phyloP scores from a whole-genome alignment of 1,140 invertebrate species.

The Acromyrmex charruanus region DNA sequence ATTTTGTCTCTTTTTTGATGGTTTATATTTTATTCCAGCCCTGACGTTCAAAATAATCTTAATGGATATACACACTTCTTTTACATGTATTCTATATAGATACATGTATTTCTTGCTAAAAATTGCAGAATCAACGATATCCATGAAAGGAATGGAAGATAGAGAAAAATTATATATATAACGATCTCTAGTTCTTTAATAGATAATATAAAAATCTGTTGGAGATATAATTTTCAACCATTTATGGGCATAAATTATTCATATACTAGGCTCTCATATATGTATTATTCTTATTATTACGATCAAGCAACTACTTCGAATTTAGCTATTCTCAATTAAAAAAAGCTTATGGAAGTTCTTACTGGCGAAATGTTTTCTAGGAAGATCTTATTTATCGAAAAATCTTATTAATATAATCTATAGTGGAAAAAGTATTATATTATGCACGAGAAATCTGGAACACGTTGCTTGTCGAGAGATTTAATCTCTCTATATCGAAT shows the following conservation, averaged over 20 bases:
- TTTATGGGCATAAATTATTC: conserved; percentile 24
- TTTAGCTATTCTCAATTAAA: conserved; percentile 30
- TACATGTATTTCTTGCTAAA: conserved; percentile 22
- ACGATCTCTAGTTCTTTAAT: conserved; percentile 13
- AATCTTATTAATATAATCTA: conserved; percentile 44
- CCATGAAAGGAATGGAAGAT: conserved; percentile 20
- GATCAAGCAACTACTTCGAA: conserved; percentile 40
- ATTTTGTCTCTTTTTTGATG: neutral
- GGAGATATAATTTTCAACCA: conserved; percentile 22
- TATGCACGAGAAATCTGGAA: conserved; percentile 66
- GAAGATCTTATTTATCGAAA: conserved; percentile 58
- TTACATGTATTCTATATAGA: neutral
- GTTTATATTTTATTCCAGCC: neutral
- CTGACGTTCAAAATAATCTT: conserved; percentile 7
- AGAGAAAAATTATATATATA: conserved; percentile 22
- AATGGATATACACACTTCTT: conserved; percentile 11
- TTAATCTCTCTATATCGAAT: conserved; percentile 17
- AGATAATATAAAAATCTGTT: conserved; percentile 48
- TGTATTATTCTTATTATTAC: conserved; percentile 41
- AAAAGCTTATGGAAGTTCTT: conserved; percentile 48
- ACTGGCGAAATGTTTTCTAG: conserved; percentile 57
- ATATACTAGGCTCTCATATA: conserved; percentile 9
- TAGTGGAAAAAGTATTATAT: conserved; percentile 60
- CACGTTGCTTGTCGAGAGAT: conserved; percentile 63
- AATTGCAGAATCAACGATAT: conserved; percentile 34